Evolutionary conservation across 37 sponge, comb jelly and placozoan genomes (phyloP).

Genomic region (Beroe ovata): DNA sequence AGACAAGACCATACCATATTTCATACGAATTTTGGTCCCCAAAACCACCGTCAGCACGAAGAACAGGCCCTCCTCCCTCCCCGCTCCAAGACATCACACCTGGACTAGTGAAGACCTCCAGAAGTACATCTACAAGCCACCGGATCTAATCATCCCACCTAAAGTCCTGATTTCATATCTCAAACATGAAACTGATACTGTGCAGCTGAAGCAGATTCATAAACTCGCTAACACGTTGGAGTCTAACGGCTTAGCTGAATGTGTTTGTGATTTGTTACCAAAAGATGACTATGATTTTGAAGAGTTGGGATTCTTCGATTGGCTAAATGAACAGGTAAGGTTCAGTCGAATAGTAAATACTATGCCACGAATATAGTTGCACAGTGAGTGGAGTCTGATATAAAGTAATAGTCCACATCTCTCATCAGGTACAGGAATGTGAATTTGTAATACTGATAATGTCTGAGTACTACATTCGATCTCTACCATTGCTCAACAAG

Average conservation of each 20-base stretch:
- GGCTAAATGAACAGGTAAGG: constrained; percentile 27
- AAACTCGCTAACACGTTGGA: constrained; percentile 41
- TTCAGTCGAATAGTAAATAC: no score
- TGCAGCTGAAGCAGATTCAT: neutral
- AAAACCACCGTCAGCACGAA: neutral
- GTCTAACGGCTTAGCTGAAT: constrained; percentile 17
- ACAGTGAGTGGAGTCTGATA: no score
- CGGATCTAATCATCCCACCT: constrained; percentile 44
- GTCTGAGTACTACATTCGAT: neutral
- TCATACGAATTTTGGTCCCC: no score
- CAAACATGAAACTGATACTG: neutral
- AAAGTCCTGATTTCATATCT: constrained; percentile 7
- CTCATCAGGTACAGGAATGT: constrained; percentile 30
- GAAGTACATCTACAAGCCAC: constrained; percentile 9
- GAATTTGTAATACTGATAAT: constrained; percentile 34
- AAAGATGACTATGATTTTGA: constrained; percentile 27
- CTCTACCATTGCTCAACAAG: constrained; percentile 1
- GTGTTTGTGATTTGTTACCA: neutral
- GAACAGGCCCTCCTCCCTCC: constrained; percentile 44
- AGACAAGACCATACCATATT: no score
- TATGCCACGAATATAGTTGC: no score
- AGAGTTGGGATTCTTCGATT: constrained; percentile 1
- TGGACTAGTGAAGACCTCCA: constrained; percentile 51
- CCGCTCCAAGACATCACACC: constrained; percentile 54
- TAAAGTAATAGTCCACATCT: no score